phyloP scores from a whole-genome alignment of 1,140 invertebrate genomes.

The Samia ricini region DNA sequence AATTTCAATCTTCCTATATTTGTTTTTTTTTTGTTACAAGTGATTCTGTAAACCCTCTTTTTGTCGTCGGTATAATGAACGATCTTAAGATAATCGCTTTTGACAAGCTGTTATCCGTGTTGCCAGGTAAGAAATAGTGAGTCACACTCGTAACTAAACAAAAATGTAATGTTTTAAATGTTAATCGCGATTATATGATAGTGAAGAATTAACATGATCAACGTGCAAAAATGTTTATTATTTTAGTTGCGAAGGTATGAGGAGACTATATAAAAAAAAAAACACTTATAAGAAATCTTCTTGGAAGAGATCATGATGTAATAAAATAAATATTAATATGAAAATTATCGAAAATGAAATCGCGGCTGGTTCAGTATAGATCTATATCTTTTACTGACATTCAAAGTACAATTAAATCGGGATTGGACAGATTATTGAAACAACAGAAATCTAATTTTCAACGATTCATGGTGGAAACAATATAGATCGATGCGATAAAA shows the following conservation, averaged over 20 bases:
- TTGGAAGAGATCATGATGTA: not conserved
- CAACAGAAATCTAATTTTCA: not conserved
- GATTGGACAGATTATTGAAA: not conserved
- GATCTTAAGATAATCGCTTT: too few relatives aligned
- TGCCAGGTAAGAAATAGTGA: too few relatives aligned
- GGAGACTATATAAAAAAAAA: not conserved
- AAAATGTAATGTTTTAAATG: not conserved
- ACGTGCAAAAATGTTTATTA: not conserved
- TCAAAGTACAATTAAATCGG: not conserved
- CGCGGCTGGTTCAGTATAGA: not conserved
- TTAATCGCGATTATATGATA: not conserved
- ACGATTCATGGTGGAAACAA: not conserved
- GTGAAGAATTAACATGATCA: not conserved
- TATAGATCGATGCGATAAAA: not conserved
- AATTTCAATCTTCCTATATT: too few relatives aligned
- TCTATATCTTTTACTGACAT: not conserved
- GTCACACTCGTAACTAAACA: too few relatives aligned
- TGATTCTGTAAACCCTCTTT: too few relatives aligned
- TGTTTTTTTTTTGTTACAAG: too few relatives aligned
- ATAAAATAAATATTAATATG: not conserved
- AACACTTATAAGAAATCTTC: not conserved
- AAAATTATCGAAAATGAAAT: not conserved
- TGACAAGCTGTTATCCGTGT: too few relatives aligned
- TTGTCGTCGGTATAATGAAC: too few relatives aligned
- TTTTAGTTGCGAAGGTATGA: not conserved